Percentiles rank a stretch among this genome's conserved stretches.
Evolutionary conservation across 2,113 vertebrate genomes (phyloP).

Genomic region (Apaloderma vittatum): DNA sequence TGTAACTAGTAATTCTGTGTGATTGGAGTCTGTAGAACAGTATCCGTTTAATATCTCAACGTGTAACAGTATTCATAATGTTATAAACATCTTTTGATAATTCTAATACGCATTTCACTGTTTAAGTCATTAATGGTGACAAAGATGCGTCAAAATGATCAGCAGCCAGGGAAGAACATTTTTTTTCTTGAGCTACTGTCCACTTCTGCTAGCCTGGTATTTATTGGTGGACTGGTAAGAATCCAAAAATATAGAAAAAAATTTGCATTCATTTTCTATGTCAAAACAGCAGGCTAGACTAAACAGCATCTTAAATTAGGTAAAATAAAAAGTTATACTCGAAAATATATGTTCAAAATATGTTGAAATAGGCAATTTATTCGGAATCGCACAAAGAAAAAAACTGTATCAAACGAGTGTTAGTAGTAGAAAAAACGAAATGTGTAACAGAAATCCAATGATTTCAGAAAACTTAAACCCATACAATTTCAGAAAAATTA

Average conservation of each 20-base stretch:
- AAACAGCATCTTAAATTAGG: not conserved
- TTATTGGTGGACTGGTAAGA: not conserved
- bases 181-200: not conserved
- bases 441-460: not conserved
- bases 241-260: not conserved
- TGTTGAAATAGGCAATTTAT: not conserved
- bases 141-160: not conserved
- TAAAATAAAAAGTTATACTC: not conserved
- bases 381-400: not conserved
- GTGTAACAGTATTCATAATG: not conserved
- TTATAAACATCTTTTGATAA: not conserved
- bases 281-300: not conserved
- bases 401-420: not conserved
- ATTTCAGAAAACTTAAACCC: not conserved
- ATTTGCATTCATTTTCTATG: not conserved
- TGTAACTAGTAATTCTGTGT: not conserved
- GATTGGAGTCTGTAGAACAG: not conserved
- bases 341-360: not conserved
- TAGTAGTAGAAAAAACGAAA: not conserved
- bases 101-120: not conserved
- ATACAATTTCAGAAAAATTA: not conserved
- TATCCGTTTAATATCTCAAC: not conserved
- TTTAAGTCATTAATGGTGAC: not conserved
- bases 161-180: not conserved
- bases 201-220: not conserved